A percentile compares a stretch with the other conserved stretches of the same genome.
phyloP scores from a whole-genome alignment of 2,888 invertebrate species.

The Meiosimyza decipiens region DNA sequence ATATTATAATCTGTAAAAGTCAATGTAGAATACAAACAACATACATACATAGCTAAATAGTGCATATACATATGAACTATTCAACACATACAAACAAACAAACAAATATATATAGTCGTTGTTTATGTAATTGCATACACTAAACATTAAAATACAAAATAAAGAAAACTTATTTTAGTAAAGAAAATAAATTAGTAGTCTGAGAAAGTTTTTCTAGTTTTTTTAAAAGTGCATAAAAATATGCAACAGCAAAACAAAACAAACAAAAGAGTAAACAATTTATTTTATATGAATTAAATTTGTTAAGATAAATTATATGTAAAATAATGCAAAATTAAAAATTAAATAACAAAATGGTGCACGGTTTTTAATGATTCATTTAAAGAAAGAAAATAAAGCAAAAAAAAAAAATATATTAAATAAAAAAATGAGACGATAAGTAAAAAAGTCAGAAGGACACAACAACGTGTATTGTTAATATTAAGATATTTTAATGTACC shows the following conservation, averaged over 20 bases:
- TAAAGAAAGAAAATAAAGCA: not conserved
- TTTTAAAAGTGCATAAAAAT: constrained; percentile 4
- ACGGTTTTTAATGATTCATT: constrained; percentile 16
- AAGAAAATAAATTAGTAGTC: constrained; percentile 33
- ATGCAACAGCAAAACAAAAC: constrained; percentile 6
- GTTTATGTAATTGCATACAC: constrained; percentile 14
- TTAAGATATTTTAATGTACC: too few species aligned
- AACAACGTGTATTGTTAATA: too few species aligned
- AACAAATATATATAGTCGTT: not conserved
- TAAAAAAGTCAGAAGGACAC: too few species aligned
- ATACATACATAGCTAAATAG: constrained; percentile 32
- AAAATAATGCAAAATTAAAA: constrained; percentile 4
- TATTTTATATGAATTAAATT: constrained; percentile 19
- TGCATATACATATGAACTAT: constrained; percentile 27
- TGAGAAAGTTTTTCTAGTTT: constrained; percentile 27
- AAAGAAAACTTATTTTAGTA: constrained; percentile 43
- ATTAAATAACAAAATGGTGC: constrained; percentile 5
- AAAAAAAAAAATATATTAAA: not conserved
- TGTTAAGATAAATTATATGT: constrained; percentile 14
- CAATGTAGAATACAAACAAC: constrained; percentile 35
- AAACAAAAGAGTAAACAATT: constrained; percentile 1
- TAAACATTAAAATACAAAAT: constrained; percentile 37
- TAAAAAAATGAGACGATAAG: not conserved
- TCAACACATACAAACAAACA: constrained; percentile 37
- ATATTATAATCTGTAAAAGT: constrained; percentile 20